phyloP scores from a whole-genome alignment of 2,113 vertebrate genomes.

The Colinus virginianus region DNA sequence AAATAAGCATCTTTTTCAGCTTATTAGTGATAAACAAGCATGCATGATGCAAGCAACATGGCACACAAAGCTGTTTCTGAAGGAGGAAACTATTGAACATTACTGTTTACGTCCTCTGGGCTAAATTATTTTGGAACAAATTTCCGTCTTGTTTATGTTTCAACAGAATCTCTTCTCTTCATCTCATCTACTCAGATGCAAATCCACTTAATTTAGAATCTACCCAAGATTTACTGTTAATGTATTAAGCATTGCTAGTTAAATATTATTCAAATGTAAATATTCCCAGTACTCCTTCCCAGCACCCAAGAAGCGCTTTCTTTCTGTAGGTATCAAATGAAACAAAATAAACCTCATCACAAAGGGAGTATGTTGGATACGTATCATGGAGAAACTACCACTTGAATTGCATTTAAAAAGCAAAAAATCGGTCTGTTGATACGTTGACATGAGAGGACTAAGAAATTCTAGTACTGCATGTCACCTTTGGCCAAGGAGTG shows the following conservation, averaged over 20 bases:
- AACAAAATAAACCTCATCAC: not conserved
- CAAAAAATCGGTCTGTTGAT: not conserved
- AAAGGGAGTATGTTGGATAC: not conserved
- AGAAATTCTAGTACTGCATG: not conserved
- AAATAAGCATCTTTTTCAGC: not conserved
- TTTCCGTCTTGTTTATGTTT: slow-evolving; percentile 58
- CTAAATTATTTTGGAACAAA: slow-evolving; percentile 53
- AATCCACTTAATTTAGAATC: slow-evolving; percentile 68
- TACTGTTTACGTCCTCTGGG: slow-evolving; percentile 22
- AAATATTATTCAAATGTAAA: slow-evolving; percentile 72
- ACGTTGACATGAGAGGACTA: not conserved
- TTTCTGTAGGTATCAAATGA: not conserved
- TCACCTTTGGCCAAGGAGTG: not conserved
- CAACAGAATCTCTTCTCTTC: slow-evolving; percentile 62
- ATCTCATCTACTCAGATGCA: slow-evolving; percentile 70
- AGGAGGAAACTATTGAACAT: slow-evolving; percentile 44
- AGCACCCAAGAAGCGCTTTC: slow-evolving; percentile 25
- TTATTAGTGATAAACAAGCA: slow-evolving; percentile 16
- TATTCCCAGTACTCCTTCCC: slow-evolving; percentile 14
- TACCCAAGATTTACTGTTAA: slow-evolving; percentile 69
- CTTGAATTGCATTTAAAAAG: not conserved
- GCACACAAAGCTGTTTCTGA: slow-evolving; percentile 12
- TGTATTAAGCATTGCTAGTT: slow-evolving; percentile 64
- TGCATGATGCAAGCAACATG: not conserved
- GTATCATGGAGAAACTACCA: not conserved